A percentile compares a stretch with the other conserved stretches of the same genome.
Evolutionary conservation across 2,113 vertebrate species (phyloP).

Genomic region (Pangasianodon gigas): DNA sequence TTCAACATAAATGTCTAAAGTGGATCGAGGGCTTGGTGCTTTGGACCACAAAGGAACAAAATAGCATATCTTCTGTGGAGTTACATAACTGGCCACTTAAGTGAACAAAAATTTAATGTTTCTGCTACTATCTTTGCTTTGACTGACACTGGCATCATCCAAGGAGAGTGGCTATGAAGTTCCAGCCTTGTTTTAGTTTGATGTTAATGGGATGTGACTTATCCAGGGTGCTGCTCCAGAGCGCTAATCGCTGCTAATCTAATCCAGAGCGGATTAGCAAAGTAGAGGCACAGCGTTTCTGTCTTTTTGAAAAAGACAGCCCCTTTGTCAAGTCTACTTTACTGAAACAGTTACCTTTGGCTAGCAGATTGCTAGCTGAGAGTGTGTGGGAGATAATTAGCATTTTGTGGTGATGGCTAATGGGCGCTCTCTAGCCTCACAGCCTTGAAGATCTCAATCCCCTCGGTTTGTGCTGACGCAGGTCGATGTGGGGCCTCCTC

Average conservation of each 20-base stretch:
- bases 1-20: background rate
- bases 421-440: background rate
- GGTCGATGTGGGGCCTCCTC: constrained; percentile 28
- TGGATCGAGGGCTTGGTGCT: background rate
- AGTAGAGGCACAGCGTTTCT: constrained; percentile 59
- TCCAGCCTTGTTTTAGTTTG: constrained; percentile 41
- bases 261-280: constrained; percentile 71
- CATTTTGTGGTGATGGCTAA: background rate
- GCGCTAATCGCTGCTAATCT: constrained; percentile 75
- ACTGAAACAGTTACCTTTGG: background rate
- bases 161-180: background rate
- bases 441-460: constrained; percentile 1
- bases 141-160: background rate
- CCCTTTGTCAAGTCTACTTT: constrained; percentile 36
- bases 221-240: constrained; percentile 73
- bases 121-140: background rate
- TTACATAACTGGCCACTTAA: background rate
- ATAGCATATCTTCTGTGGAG: background rate
- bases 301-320: constrained; percentile 52
- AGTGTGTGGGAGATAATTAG: background rate
- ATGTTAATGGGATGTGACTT: constrained; percentile 71
- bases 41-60: background rate
- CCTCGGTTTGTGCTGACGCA: constrained; percentile 45
- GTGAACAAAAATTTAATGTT: background rate
- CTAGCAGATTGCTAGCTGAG: constrained; percentile 29